Evolutionary conservation across 2,113 vertebrate species (phyloP), one percentile per base, ranked within the genome.

Genomic region (Cebidichthys violaceus): DNA sequence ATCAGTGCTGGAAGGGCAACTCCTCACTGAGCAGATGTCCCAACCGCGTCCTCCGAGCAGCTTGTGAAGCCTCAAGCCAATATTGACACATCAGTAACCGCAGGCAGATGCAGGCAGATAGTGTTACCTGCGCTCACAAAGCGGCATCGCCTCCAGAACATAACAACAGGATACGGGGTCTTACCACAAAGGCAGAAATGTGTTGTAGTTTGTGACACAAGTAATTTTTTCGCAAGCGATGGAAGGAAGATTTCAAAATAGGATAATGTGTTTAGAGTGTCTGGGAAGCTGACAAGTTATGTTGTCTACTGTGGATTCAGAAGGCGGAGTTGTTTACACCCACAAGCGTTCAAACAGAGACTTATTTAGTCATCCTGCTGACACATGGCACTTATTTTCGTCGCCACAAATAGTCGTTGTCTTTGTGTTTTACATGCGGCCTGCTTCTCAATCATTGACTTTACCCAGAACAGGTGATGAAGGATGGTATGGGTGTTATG

Each of bases 61-160:
- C 76, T 52, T 76, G 52, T 41, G 62, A 79, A 75, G 77, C 85
- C 89, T 82, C 76, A 77, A 83, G 86, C 82, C 76, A 92, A 92
- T 93, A 92, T 88, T 93, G 89, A 90, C 92, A 87, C 85, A 86
- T 64, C 84, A 57, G 60, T 82, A 74, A 88, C 85, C 88, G 85
- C 82, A 85, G 79, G 73, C 62, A 70, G 64, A 50, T 76, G 50
- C 74, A 70, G 52, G 60, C 69, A 60, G 69, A 90, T 90, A 59
- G 39, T 59, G 75, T 90, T 93, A 90, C 89, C 79, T 75, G 69
- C 15, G 13, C 73, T 62, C 59, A 68, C 78, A 70, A 69, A 65
- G 64, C 78, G 71, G 70, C 33, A 69, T 73, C 52, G 79, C 54
- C 68, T 82, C 55, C 1, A 60, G 33, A 78, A 65, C 35, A 82